These are phyloP conservation scores for Brachypalpus laphriformis DNA, from an alignment of 2,888 invertebrate species.

Conservation along the genomic window DNA sequence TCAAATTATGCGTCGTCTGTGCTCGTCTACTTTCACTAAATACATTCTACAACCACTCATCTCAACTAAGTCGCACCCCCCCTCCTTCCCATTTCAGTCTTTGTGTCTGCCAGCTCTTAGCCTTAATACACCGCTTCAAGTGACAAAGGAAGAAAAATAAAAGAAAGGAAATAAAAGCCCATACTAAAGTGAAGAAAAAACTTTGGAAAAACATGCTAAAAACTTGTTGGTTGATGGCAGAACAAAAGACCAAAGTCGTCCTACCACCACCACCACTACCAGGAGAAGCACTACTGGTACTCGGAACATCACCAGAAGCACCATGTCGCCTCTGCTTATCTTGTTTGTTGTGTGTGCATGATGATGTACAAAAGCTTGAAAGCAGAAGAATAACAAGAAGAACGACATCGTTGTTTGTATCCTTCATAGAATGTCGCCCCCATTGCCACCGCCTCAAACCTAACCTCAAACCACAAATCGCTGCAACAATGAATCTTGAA, in stretches of 20 bases:
- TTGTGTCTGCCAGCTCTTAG: constrained; percentile 43
- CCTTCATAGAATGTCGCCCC: constrained; percentile 42
- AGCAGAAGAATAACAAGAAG: constrained; percentile 40
- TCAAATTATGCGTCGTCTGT: constrained; percentile 26
- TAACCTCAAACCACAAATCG: constrained; percentile 72
- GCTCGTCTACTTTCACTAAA: too few species aligned
- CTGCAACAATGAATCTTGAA: constrained; percentile 73
- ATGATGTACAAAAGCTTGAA: constrained; percentile 58
- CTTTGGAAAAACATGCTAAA: constrained; percentile 64
- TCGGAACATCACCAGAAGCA: constrained; percentile 67
- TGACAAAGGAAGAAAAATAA: constrained; percentile 34
- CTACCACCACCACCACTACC: constrained; percentile 22
- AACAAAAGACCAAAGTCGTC: constrained; percentile 64
- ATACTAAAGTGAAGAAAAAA: constrained; percentile 31
- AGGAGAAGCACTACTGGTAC: constrained; percentile 11
- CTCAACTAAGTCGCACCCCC: neutral
- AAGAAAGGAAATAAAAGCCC: constrained; percentile 34
- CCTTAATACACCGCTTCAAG: constrained; percentile 60
- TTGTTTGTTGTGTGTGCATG: constrained; percentile 62
- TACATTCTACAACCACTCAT: constrained; percentile 10
- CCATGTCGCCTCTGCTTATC: constrained; percentile 70
- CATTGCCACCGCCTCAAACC: constrained; percentile 10
- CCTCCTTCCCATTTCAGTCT: neutral
- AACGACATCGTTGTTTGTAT: constrained; percentile 54
- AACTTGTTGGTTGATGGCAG: constrained; percentile 62